Evolutionary conservation across 2,888 invertebrate species (phyloP).

Genomic region (Leucophenga maculata): DNA sequence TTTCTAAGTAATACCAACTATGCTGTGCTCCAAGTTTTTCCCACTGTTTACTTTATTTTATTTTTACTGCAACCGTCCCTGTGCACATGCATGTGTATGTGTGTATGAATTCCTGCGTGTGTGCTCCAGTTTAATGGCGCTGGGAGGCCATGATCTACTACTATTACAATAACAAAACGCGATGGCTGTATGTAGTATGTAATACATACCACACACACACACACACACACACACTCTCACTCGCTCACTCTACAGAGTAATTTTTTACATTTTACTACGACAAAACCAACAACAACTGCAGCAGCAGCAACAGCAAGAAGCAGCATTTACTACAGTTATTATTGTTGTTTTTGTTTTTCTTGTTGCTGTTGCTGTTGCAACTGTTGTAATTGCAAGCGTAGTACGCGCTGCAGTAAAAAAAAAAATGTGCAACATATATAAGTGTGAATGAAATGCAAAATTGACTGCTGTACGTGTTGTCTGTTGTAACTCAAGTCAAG

Average conservation of each 20-base stretch:
- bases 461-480: conserved; percentile 17
- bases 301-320: not conserved
- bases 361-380: conserved; percentile 8
- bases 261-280: conserved; percentile 13
- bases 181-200: conserved; percentile 9
- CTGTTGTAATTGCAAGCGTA: not conserved
- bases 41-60: too few relatives aligned
- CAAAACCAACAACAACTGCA: conserved; percentile 9
- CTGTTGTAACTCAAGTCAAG: conserved; percentile 20
- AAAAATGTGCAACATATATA: not conserved
- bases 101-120: conserved; percentile 49
- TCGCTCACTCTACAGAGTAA: not conserved
- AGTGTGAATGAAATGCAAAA: not conserved
- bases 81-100: not conserved
- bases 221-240: not conserved
- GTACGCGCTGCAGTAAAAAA: conserved; percentile 24
- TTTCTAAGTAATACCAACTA: too few relatives aligned
- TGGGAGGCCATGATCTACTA: conserved; percentile 63
- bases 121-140: conserved; percentile 52
- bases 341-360: conserved; percentile 10
- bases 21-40: too few relatives aligned
- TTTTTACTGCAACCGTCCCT: too few relatives aligned
- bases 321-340: not conserved
- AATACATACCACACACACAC: not conserved
- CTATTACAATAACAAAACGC: conserved; percentile 48